Base-by-base conservation (phyloP, 92 coral and sea anemone genomes). In the Phymanthus crucifer region DNA sequence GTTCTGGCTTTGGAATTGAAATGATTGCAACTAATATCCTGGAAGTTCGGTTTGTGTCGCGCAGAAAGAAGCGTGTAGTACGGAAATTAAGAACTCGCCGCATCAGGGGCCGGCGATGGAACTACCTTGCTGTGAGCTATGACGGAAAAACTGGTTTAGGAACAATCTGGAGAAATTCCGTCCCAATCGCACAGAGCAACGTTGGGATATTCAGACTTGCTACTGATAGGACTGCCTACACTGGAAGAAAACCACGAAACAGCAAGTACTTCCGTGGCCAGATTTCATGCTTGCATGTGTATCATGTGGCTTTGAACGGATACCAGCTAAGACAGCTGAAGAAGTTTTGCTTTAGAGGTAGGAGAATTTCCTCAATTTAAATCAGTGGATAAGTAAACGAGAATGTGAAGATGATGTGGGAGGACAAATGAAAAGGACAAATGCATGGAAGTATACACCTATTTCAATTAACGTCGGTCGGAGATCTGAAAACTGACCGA, bases 101-200 rank as follows among this genome's bases (percentile, higher is more conserved):
- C 48, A 82, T 89, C 46, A 46, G 69, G 43, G 74, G 90, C 9
- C 80, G 90, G 64, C 66, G 71, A 50, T 92, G 97, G 97, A 89
- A 83, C 71, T 87, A 87, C 83, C 65, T 92, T 40, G 92, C 94
- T 12, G 90, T 86, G 17, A 90, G 91, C 21, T 92, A 87, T 56
- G 85, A 86, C 71, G 47, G 65, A 36, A 76, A 61, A 52, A 78
- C 90, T 4, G 86, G 88, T 37, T 40, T 84, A 16, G 91, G 88
- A 50, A 84, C 88, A 7, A 57, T 92, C 71, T 92, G 93, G 92
- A 66, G 80, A 26, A 85, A 89, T 75, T 47, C 88, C 17, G 73
- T 86, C 19, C 93, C 90, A 19, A 76, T 89, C 27, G 83, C 90
- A 3, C 93, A 89, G 77, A 68, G 64, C 71, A 81, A 82, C 66